These are phyloP conservation scores for Lampris megalopsis DNA, from an alignment of 2,113 vertebrate genomes.

Conservation along the genomic window DNA sequence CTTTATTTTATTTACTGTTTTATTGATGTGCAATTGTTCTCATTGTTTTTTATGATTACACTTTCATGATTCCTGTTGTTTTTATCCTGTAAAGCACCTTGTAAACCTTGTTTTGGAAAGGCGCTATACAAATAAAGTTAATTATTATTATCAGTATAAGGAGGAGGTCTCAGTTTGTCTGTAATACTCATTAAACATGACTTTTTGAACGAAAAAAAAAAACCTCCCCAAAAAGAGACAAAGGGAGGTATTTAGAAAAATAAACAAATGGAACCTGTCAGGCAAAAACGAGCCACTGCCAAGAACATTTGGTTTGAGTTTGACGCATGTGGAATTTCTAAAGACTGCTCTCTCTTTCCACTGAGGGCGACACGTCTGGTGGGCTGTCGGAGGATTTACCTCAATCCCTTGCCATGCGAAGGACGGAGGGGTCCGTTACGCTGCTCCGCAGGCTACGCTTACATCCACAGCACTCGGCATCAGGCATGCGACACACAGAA, in stretches of 20 bases:
- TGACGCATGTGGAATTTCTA: slow-evolving; percentile 31
- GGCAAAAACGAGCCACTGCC: slow-evolving; percentile 3
- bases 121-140: no score
- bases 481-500: slow-evolving; percentile 9
- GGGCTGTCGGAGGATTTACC: slow-evolving; percentile 22
- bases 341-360: slow-evolving; percentile 18
- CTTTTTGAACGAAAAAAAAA: neutral
- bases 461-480: neutral
- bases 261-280: slow-evolving; percentile 30
- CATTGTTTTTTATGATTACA: no score
- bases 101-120: no score
- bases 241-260: slow-evolving; percentile 45
- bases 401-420: slow-evolving; percentile 24
- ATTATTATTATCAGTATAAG: neutral
- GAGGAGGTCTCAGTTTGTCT: neutral
- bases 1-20: no score
- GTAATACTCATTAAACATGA: slow-evolving; percentile 12
- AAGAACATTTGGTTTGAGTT: slow-evolving; percentile 66
- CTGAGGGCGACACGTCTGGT: slow-evolving; percentile 34
- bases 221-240: slow-evolving; percentile 5
- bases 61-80: no score
- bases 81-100: no score
- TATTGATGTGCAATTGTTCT: no score
- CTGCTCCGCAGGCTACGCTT: slow-evolving; percentile 33
- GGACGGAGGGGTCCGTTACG: slow-evolving; percentile 12